Evolutionary conservation across 2,888 invertebrate genomes (phyloP), one percentile per base, ranked within the genome.

Genomic region (Oegoconia quadripuncta): DNA sequence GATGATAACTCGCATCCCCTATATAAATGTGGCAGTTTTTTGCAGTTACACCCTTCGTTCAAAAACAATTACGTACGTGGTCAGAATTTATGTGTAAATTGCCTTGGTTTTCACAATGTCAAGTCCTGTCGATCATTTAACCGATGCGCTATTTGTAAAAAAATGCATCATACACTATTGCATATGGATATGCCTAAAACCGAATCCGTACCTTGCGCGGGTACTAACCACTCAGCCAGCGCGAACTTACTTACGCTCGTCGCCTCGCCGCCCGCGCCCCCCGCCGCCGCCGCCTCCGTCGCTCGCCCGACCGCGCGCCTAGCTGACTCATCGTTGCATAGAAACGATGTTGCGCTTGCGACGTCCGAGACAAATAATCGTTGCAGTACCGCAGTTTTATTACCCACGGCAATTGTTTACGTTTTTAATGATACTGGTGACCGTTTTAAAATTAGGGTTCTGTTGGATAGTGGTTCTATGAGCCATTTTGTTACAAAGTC

Each of bases 401-500:
- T 31, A 13, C 20, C 20, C n/a, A 31, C 31, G 3, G 31, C 31
- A 3, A n/a, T 7, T 9, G 31, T 31, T 11, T 6, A 25, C 25
- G 17, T 27, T 17, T 34, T 9, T 17, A 27, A 26, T 12, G 14
- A 34, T 26, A 22, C 22, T n/a, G n/a, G n/a, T 3, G 9, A 34
- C 16, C 27, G 7, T 3, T n/a, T 11, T 15, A 4, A 14, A 4
- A n/a, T 27, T 16, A 26, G 34, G 8, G 11, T 34, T 11, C 18
- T 34, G 7, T 9, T 34, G 6, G 34, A 34, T 13, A 17, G 17
- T 3, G 26, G 26, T 6, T 34, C 34, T 9, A 34, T 27, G 27
- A 34, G 34, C 27, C 11, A 32, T 12, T 32, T 32, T 32, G n/a
- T 30, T 8, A 8, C 27, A n/a, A n/a, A n/a, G n/a, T n/a, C n/a